Evolutionary conservation across 2,888 invertebrate species (phyloP).

Genomic region (Dicycla oo): DNA sequence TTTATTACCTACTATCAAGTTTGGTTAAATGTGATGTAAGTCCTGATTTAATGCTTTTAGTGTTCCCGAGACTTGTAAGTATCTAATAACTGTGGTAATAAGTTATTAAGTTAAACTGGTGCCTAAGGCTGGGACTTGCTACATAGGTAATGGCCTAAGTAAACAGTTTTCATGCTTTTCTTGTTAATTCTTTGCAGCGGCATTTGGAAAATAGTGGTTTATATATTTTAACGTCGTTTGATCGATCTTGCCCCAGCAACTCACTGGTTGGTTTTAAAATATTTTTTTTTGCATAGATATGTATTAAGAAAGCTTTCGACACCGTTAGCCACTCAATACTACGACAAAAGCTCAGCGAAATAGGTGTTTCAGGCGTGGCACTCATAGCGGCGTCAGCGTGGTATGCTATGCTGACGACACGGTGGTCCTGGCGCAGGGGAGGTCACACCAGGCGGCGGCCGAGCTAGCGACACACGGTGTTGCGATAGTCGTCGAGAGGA

Average conservation of each 20-base stretch:
- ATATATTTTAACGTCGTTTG: too few relatives aligned
- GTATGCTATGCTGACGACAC: too few relatives aligned
- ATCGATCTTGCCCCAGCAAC: not conserved
- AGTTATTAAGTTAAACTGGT: slow-evolving; percentile 11
- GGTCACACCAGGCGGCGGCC: too few relatives aligned
- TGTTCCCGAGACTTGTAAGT: slow-evolving; percentile 11
- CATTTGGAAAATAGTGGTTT: not conserved
- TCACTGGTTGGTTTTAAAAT: not conserved
- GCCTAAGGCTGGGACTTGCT: slow-evolving; percentile 3
- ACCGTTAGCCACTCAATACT: too few relatives aligned
- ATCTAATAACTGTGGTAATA: slow-evolving; percentile 9
- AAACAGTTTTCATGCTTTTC: not conserved
- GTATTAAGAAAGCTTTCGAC: too few relatives aligned
- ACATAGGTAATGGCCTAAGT: not conserved
- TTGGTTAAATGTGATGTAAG: slow-evolving; percentile 37
- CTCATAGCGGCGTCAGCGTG: too few relatives aligned
- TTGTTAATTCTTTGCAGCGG: not conserved
- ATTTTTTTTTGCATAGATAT: not conserved
- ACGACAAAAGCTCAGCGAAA: too few relatives aligned
- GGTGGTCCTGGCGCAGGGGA: too few relatives aligned
- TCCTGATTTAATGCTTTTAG: slow-evolving; percentile 29
- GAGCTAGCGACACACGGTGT: too few relatives aligned
- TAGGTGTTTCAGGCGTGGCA: too few relatives aligned
- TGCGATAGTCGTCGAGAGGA: too few relatives aligned
- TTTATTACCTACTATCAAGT: slow-evolving; percentile 46